Evolutionary conservation across 1,140 invertebrate genomes (phyloP).

Genomic region (Drosophila jambulina): DNA sequence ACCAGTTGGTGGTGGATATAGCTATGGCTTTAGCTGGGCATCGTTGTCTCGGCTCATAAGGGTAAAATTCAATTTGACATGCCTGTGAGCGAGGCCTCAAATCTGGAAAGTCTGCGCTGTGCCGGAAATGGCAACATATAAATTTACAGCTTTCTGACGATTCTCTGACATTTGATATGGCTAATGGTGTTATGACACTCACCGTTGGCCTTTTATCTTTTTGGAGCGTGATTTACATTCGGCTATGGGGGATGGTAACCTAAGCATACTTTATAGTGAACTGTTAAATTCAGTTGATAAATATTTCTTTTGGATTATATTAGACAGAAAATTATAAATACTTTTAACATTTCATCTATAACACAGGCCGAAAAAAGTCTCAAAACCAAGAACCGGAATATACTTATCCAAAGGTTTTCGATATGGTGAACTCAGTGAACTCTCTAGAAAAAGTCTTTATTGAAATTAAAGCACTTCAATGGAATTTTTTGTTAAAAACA

Average conservation of each 20-base stretch:
- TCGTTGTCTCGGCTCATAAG: conserved; percentile 56
- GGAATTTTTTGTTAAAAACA: no score
- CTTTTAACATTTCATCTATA: not conserved
- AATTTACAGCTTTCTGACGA: conserved; percentile 71
- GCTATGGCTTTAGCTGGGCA: not conserved
- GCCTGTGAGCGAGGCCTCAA: conserved; percentile 71
- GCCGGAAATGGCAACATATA: conserved; percentile 62
- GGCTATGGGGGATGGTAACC: not conserved
- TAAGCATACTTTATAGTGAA: not conserved
- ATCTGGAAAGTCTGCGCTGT: conserved; percentile 55
- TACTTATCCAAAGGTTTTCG: no score
- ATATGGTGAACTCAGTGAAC: no score
- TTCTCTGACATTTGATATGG: conserved; percentile 64
- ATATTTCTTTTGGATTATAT: not conserved
- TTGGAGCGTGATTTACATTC: not conserved
- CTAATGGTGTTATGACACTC: conserved; percentile 63
- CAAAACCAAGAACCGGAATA: no score
- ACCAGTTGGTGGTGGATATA: conserved; percentile 43
- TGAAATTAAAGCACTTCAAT: no score
- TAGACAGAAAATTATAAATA: no score
- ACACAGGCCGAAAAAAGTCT: not conserved
- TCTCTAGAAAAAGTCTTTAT: no score
- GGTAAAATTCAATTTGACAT: conserved; percentile 82
- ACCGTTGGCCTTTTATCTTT: conserved; percentile 6
- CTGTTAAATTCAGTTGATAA: not conserved